Percentiles rank a stretch among this genome's conserved stretches.
Evolutionary conservation across 2,113 vertebrate genomes (phyloP).

Genomic region (Chaetorhynchus papuensis): DNA sequence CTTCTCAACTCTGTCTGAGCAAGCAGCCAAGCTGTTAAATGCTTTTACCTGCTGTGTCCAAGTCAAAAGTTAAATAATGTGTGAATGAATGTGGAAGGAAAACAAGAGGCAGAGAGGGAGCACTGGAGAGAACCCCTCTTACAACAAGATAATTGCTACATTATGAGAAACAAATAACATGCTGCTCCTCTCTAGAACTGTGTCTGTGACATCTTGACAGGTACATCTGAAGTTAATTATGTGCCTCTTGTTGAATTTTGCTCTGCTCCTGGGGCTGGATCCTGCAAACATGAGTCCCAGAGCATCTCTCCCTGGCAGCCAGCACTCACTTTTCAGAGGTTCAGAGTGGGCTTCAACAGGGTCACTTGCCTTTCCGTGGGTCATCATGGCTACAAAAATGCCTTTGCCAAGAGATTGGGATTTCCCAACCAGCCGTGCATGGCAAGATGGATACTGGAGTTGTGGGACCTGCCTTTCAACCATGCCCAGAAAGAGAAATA

Average conservation of each 20-base stretch:
- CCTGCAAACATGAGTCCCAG: rapidly evolving
- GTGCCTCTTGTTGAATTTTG: neutral
- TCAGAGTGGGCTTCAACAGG: neutral
- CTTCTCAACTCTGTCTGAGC: constrained; percentile 4
- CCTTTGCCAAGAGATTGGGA: neutral
- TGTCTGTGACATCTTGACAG: neutral
- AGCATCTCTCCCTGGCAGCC: neutral
- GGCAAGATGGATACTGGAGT: neutral
- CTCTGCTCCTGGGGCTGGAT: neutral
- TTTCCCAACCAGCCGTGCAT: rapidly evolving
- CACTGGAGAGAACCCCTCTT: neutral
- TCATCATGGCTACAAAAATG: neutral
- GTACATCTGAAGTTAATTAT: constrained; percentile 61
- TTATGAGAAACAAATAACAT: constrained; percentile 8
- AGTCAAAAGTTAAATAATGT: constrained; percentile 38
- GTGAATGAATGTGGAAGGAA: constrained; percentile 11
- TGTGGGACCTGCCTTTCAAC: neutral
- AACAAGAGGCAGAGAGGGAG: neutral
- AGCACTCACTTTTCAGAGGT: neutral
- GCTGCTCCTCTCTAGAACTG: neutral
- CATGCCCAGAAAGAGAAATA: neutral
- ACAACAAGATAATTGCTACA: neutral
- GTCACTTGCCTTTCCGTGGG: neutral
- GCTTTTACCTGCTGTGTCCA: constrained; percentile 43
- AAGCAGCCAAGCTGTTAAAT: constrained; percentile 39